Evolutionary conservation across 2,888 invertebrate genomes (phyloP), one percentile per base, ranked within the genome.

Genomic region (Cheiracanthium punctorium): DNA sequence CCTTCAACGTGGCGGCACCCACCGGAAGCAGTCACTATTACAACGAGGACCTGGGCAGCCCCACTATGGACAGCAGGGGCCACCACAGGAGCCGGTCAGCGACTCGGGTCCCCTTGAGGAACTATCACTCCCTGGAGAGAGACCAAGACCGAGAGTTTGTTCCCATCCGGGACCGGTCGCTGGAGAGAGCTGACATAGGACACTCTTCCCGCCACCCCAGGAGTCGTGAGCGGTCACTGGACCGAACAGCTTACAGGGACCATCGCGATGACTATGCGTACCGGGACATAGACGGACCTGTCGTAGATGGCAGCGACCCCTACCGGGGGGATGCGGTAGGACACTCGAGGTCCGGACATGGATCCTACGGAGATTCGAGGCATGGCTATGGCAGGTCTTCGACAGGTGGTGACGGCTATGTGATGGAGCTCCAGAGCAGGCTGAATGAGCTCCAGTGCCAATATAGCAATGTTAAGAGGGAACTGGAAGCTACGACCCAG

Each of bases 381-480:
- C 88, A 82, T 30, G 76, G 84, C 10, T 85, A 84, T 33, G 82
- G 76, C 2, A 33, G 69, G 24, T 70, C 75, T 12, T n/a, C n/a
- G n/a, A n/a, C n/a, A n/a, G 67, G 80, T 12, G 82, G 94, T 93
- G 93, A 95, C 90, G 93, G 94, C 91, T 95, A 94, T 93, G 93
- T 95, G 90, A 96, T 96, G 89, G 97, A 97, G 92, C 94, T 97
- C 89, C 97, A 97, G 92, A 95, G 96, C 91, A 97, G 98, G 93
- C 97, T 98, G 93, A 95, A 96, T 91, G 98, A 98, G 92, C 94
- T 98, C 90, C 98, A 98, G 91, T 94, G 96, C 89, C 98, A 98
- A 92, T 94, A 98, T 91, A 95, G 95, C 80, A 96, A 96, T 92
- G 94, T 97, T 90, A 97, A 97, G 93, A 96, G 97, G 92, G 98